Evolutionary conservation across 2,888 invertebrate genomes (phyloP).

Genomic region (Sminthurinus aureus): DNA sequence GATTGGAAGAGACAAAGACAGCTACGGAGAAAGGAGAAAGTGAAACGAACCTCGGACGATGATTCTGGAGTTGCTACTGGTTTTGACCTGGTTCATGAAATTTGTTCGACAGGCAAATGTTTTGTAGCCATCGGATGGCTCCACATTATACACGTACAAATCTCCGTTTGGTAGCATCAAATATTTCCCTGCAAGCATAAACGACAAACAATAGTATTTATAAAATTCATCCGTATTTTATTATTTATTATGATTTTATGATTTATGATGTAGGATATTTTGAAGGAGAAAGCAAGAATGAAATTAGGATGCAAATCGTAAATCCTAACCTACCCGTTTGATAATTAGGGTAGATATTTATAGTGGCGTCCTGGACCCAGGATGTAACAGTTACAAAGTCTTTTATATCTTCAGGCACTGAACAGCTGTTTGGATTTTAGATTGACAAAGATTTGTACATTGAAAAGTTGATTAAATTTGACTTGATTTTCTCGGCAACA

Average conservation of each 20-base stretch:
- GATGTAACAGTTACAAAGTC: slow-evolving; percentile 88
- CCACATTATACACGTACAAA: slow-evolving; percentile 81
- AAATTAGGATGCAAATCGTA: too few species aligned
- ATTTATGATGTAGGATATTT: too few species aligned
- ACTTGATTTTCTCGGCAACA: neutral
- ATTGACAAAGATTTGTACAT: neutral
- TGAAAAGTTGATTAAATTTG: neutral
- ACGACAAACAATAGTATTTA: neutral
- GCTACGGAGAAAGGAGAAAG: too few species aligned
- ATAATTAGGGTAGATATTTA: slow-evolving; percentile 80
- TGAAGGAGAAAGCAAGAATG: too few species aligned
- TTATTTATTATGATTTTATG: too few species aligned
- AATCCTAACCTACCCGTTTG: slow-evolving; percentile 71
- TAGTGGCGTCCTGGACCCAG: slow-evolving; percentile 85
- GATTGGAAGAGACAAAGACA: too few species aligned
- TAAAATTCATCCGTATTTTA: neutral
- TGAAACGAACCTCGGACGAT: slow-evolving; percentile 68
- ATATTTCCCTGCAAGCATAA: slow-evolving; percentile 69
- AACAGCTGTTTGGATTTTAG: slow-evolving; percentile 70
- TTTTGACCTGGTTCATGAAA: slow-evolving; percentile 77
- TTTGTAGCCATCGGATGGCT: slow-evolving; percentile 78
- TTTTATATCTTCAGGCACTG: slow-evolving; percentile 85
- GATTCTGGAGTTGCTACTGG: slow-evolving; percentile 74
- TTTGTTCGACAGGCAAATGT: slow-evolving; percentile 83
- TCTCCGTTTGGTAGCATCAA: slow-evolving; percentile 82